A percentile compares a stretch with the other conserved stretches of the same genome.
Evolutionary conservation across 2,113 vertebrate genomes (phyloP).

Genomic region (Struthio camelus): DNA sequence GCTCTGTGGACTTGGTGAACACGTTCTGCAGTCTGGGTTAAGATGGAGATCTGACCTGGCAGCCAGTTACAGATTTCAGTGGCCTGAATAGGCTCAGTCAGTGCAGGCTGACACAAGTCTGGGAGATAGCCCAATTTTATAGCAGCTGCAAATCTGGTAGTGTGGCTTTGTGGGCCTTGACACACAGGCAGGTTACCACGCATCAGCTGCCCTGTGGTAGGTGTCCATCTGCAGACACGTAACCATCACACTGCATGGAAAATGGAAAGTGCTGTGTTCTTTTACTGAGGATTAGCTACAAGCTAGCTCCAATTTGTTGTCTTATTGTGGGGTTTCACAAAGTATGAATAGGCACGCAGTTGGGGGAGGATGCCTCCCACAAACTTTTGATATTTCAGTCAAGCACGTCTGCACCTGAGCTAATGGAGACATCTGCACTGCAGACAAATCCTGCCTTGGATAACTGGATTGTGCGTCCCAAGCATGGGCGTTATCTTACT

Average conservation of each 20-base stretch:
- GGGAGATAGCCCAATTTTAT: too few species aligned
- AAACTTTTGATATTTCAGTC: rapidly evolving
- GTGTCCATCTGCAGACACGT: neutral
- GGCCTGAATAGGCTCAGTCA: neutral
- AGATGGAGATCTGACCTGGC: neutral
- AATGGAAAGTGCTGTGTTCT: neutral
- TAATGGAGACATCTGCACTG: neutral
- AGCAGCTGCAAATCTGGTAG: neutral
- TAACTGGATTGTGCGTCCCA: neutral
- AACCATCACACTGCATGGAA: neutral
- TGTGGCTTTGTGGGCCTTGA: neutral
- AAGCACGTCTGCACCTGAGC: neutral
- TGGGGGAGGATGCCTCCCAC: neutral
- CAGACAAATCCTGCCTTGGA: neutral
- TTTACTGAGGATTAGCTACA: neutral
- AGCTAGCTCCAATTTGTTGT: neutral
- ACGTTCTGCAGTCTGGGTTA: too few species aligned
- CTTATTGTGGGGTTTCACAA: neutral
- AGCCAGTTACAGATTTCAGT: neutral
- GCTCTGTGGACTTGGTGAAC: neutral
- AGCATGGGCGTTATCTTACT: neutral
- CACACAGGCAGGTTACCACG: rapidly evolving
- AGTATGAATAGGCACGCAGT: neutral
- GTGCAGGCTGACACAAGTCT: neutral
- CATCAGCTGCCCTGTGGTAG: neutral